Evolutionary conservation across 2,888 invertebrate species (phyloP), one percentile per base, ranked within the genome.

Genomic region (Chrysolina haemoptera): DNA sequence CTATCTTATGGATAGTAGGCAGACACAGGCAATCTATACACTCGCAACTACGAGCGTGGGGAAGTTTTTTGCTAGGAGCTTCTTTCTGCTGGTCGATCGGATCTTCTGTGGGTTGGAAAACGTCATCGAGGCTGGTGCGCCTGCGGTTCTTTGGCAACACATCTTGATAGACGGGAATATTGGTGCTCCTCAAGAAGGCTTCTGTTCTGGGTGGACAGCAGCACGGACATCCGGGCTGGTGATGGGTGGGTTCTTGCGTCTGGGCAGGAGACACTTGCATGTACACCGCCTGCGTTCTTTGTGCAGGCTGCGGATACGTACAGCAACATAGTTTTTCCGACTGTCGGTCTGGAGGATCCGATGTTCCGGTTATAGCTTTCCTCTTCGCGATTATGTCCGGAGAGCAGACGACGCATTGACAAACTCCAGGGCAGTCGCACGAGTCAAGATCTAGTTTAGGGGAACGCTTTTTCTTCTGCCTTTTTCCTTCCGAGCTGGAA

Each of bases 1-100:
- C 80, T 8, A 83, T 65, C 67, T 80, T 70, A 53, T 75, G 77
- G 4, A 83, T 76, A 64, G 74, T 76, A 1, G 82, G 82, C 59
- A 82, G 48, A 48, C 79, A 80, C 5, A 80, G 62, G 55, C 82
- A 83, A 50, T 82, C 81, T 18, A 82, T 76, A 67, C 83, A 83
- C 65, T 83, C 82, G 46, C 82, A 83, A 6, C 27, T 27, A 4
- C 59, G 22, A 1, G 59, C 8, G 41, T 77, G 71, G 1, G 72
- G 62, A 1, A 79, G 71, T 48, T 81, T 80, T 3, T 55, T 74
- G 41, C 27, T 27, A 27, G 14, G n/a, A 5, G 27, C 9, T 20
- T 35, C 22, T 41, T 48, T 35, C 46, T 10, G 16, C 50, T 22
- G 14, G 8, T 43, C 18, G 43, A 48, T 46, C 35, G 62, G 18